Evolutionary conservation across 2,888 invertebrate species (phyloP).

Genomic region (Apamea epomidion): DNA sequence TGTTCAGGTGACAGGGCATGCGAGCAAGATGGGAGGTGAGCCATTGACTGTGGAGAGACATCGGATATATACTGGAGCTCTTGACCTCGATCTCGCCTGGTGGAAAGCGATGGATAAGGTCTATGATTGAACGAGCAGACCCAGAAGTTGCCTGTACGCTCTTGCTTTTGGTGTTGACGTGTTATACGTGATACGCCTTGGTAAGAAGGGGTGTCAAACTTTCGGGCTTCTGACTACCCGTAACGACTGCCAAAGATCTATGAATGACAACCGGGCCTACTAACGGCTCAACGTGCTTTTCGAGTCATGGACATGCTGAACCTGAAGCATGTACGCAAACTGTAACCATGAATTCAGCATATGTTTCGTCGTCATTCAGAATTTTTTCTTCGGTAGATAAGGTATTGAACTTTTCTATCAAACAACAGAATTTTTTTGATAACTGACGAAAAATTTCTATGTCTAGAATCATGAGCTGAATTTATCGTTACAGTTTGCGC

Average conservation of each 20-base stretch:
- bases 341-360: too few relatives aligned
- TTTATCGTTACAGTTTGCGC: not conserved
- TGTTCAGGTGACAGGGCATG: too few relatives aligned
- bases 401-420: too few relatives aligned
- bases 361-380: too few relatives aligned
- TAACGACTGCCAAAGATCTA: not conserved
- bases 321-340: too few relatives aligned
- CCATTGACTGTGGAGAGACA: too few relatives aligned
- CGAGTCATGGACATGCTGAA: not conserved
- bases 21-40: too few relatives aligned
- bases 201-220: not conserved
- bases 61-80: too few relatives aligned
- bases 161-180: not conserved
- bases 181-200: not conserved
- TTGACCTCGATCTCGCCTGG: not conserved
- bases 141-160: not conserved
- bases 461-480: not conserved
- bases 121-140: not conserved
- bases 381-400: too few relatives aligned
- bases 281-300: not conserved
- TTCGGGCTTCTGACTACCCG: not conserved
- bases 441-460: too few relatives aligned
- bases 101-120: not conserved
- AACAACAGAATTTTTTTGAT: too few relatives aligned
- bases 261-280: not conserved